Conservation (phyloP, 2,113 vertebrate species). For the Acanthochromis polyacanthus region DNA sequence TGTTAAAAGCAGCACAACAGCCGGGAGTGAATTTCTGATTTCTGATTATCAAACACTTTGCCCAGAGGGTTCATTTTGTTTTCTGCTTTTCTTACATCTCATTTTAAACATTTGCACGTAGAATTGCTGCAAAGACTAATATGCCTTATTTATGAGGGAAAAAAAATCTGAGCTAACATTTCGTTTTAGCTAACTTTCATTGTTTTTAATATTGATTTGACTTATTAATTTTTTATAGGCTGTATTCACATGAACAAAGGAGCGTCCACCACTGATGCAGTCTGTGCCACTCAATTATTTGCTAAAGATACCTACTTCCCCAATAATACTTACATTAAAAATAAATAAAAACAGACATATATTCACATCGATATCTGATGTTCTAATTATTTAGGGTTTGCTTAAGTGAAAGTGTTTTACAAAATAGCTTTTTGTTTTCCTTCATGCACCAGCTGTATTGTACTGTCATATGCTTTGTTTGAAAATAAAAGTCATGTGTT, state of each 20-base stretch:
- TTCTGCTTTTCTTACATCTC: background rate
- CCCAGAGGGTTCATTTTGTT: background rate
- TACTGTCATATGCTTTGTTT: no score
- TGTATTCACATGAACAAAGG: slow-evolving; percentile 18
- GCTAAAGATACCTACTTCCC: background rate
- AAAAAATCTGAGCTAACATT: background rate
- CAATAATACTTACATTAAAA: background rate
- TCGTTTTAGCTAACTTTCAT: background rate
- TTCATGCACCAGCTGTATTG: background rate
- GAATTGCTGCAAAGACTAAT: background rate
- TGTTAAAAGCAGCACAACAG: background rate
- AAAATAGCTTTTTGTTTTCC: background rate
- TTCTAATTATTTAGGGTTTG: no score
- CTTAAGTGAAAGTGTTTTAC: slow-evolving; percentile 3
- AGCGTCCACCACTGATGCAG: background rate
- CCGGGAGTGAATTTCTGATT: background rate
- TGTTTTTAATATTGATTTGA: slow-evolving; percentile 6
- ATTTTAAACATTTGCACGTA: background rate
- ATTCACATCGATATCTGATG: no score
- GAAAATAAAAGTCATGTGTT: no score
- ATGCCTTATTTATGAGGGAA: background rate
- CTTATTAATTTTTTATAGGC: background rate
- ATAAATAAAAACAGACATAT: no score
- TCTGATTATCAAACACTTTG: background rate
- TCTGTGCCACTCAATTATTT: background rate